Base-by-base conservation (phyloP, 1,140 invertebrate species). In the Lerema accius region DNA sequence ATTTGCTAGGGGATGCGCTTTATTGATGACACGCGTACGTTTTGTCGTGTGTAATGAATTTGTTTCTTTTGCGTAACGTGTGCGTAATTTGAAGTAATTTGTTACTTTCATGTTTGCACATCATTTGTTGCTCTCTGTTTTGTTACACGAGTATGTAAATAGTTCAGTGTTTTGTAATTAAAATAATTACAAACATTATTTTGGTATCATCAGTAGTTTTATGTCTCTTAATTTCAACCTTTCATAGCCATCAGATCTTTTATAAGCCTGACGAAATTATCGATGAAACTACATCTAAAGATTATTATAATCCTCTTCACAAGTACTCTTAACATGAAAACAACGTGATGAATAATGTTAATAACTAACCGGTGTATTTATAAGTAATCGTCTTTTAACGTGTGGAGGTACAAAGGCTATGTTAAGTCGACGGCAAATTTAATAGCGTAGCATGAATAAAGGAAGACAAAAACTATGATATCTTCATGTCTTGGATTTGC, bases 21-120 rank as follows among this genome's bases (percentile, higher is more conserved):
- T 86, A 88, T 88, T 82, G 82, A 86, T 82, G 85, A 82, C 84
- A 86, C 83, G 84, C 78, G 86, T 67, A 43, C 62, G 59, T 74
- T 69, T 60, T 67, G 65, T 70, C 55, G 56, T 60, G 50, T 58
- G 69, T 67, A 71, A 74, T 68, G 67, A 72, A 77, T 82, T 75
- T 71, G 71, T 73, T 80, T 75, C 67, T 70, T 79, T 73, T 61
- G 63, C 66, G 68, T 67, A 73, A 58, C 43, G 43, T 40, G 14
- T 43, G n/a, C 13, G 15, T 45, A 56, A 45, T 56, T 56, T 35
- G 40, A 45, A 13, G 14, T 43, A 56, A 56, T 56, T 56, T 45
- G 40, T 56, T 43, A 45, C 39, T 63, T 15, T 13, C 55, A 19
- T 66, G 39, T 71, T 71, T 74, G 51, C 65, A 50, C 59, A 67